Percentiles rank a stretch among this genome's conserved stretches.
Evolutionary conservation across 2,797 vertebrate species (phyloP).

Genomic region (Chaenodraco wilsoni): DNA sequence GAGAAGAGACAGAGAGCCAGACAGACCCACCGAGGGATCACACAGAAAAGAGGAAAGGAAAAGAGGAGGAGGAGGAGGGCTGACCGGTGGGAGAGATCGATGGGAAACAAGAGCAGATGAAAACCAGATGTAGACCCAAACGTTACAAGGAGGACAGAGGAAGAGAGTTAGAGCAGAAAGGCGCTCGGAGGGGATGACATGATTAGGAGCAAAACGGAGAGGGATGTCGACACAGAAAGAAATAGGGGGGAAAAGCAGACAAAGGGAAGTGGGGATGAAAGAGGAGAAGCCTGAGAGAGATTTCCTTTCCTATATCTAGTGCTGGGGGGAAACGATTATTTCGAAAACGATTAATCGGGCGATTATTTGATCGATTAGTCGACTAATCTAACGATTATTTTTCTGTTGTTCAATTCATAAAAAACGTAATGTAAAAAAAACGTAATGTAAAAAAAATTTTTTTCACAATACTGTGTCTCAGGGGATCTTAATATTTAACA

Average conservation of each 20-base stretch:
- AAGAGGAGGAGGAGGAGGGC: constrained; percentile 32
- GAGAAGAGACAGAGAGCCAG: constrained; percentile 37
- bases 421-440: no score
- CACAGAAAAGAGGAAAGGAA: constrained; percentile 48
- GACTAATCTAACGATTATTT: no score
- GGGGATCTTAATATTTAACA: no score
- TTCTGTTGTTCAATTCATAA: no score
- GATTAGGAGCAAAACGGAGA: constrained; percentile 36
- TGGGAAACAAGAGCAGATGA: constrained; percentile 80
- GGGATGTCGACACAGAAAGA: constrained; percentile 28
- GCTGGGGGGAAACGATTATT: no score
- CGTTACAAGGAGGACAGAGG: constrained; percentile 27
- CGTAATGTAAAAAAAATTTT: no score
- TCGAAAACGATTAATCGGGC: no score
- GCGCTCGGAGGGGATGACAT: constrained; percentile 24
- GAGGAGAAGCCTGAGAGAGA: constrained; percentile 36
- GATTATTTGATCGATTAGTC: no score
- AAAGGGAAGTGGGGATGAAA: constrained; percentile 35
- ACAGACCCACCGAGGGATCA: constrained; percentile 36
- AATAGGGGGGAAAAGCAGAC: constrained; percentile 28
- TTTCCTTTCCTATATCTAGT: constrained; percentile 66
- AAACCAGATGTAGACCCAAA: constrained; percentile 78
- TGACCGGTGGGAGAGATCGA: constrained; percentile 69
- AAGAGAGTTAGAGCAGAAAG: constrained; percentile 5
- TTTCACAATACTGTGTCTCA: no score